Base-by-base conservation (phyloP, 2,113 vertebrate species). In the Triplophysa tibetana region DNA sequence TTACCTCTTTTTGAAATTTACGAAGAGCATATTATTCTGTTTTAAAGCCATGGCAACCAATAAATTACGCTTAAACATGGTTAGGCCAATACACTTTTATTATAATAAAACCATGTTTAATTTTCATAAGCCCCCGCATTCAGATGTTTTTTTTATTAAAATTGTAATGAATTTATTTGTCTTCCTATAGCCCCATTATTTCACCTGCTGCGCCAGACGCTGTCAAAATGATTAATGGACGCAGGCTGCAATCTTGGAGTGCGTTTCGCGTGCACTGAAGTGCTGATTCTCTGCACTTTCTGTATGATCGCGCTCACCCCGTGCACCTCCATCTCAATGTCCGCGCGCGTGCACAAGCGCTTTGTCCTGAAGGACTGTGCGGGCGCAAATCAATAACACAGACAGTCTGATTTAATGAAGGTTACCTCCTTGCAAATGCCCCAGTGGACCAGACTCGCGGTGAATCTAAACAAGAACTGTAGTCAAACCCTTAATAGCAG, bases 351-450 rank as follows among this genome's bases (percentile, higher is more conserved):
- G 84, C 58, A 65, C 86, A 70, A 80, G 67, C 65, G 38, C 45
- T 65, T 54, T 52, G 63, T 69, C 70, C 86, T 85, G 72, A 1
- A 86, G 89, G 88, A 92, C 90, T 89, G 66, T n/a, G 87, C 87
- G 87, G 85, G 85, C 92, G 83, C 64, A 23, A 60, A 78, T 85
- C 75, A 92, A 92, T 93, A 90, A 91, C 90, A 87, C 86, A 90
- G 89, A 87, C 85, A 84, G 87, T 80, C 74, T 48, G 88, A 91
- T 87, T 91, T 88, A 89, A 86, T 16, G 83, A 87, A 86, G 89
- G 88, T 91, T 82, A 81, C 89, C 88, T 87, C 88, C 85, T 86
- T 85, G 48, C 70, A 68, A 24, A 56, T 79, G 50, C 29, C 29
- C 66, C 81, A 26, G n/a, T 67, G 43, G 86, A 90, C 87, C 89